A percentile compares a stretch with the other conserved stretches of the same genome.
Evolutionary conservation across 1,140 invertebrate genomes (phyloP).

Genomic region (fruit fly (Drosophila melanogaster)): DNA sequence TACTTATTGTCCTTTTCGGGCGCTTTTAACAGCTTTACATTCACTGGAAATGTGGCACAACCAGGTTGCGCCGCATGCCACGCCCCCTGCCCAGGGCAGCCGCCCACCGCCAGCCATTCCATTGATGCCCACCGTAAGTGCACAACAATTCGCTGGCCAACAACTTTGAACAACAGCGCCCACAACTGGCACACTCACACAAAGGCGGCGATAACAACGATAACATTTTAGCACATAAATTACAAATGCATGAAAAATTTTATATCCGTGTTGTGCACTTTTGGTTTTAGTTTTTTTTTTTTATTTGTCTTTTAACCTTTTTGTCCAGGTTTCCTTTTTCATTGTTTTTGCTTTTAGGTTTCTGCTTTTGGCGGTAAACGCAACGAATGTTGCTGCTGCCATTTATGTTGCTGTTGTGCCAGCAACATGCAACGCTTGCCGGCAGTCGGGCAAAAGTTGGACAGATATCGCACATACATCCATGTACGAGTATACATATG

Average conservation of each 20-base stretch:
- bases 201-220: slow-evolving; percentile 78
- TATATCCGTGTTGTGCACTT: slow-evolving; percentile 75
- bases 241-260: slow-evolving; percentile 82
- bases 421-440: slow-evolving; percentile 43
- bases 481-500: slow-evolving; percentile 20
- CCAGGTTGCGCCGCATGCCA: neutral
- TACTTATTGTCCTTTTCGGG: slow-evolving; percentile 11
- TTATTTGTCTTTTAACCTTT: slow-evolving; percentile 40
- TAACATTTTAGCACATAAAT: slow-evolving; percentile 82
- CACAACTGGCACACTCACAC: slow-evolving; percentile 37
- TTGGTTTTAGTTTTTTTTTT: slow-evolving; percentile 23
- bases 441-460: slow-evolving; percentile 24
- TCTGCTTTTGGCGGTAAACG: slow-evolving; percentile 78
- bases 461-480: slow-evolving; percentile 63
- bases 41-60: slow-evolving; percentile 27
- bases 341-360: slow-evolving; percentile 53
- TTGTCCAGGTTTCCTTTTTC: slow-evolving; percentile 28
- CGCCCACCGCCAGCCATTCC: slow-evolving; percentile 12
- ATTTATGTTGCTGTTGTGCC: slow-evolving; percentile 67
- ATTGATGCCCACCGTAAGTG: slow-evolving; percentile 50
- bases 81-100: neutral
- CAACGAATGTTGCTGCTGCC: slow-evolving; percentile 72
- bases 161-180: slow-evolving; percentile 37
- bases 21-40: slow-evolving; percentile 30
- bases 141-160: slow-evolving; percentile 44